phyloP scores from a whole-genome alignment of 2,888 invertebrate genomes.

The Nomada fucata region DNA sequence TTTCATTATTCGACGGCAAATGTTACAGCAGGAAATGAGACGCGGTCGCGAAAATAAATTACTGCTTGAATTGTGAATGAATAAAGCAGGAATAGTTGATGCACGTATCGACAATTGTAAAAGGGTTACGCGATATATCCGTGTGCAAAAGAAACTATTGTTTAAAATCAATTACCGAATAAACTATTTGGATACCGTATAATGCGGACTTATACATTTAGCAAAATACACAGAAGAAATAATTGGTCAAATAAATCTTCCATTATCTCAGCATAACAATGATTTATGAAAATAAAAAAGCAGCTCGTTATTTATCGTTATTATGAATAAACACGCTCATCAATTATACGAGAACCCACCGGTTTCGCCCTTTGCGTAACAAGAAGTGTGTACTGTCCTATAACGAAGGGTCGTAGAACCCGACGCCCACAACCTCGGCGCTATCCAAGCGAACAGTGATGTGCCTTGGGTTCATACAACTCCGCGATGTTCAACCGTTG shows the following conservation, averaged over 20 bases:
- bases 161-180: neutral
- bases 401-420: neutral
- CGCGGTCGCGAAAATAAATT: neutral
- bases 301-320: neutral
- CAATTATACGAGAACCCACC: neutral
- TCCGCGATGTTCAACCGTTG: neutral
- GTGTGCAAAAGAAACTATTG: neutral
- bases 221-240: no score
- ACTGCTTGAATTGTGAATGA: slow-evolving; percentile 4
- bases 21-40: neutral
- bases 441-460: neutral
- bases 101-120: neutral
- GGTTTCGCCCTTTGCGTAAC: neutral
- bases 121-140: neutral
- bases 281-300: slow-evolving; percentile 1
- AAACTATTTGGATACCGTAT: neutral
- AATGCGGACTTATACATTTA: no score
- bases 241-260: no score
- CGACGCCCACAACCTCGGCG: neutral
- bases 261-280: neutral
- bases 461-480: neutral
- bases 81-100: neutral
- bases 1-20: neutral
- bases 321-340: slow-evolving; percentile 7
- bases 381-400: neutral